Base-by-base conservation (phyloP, 2,113 vertebrate species). In the Spea bombifrons region DNA sequence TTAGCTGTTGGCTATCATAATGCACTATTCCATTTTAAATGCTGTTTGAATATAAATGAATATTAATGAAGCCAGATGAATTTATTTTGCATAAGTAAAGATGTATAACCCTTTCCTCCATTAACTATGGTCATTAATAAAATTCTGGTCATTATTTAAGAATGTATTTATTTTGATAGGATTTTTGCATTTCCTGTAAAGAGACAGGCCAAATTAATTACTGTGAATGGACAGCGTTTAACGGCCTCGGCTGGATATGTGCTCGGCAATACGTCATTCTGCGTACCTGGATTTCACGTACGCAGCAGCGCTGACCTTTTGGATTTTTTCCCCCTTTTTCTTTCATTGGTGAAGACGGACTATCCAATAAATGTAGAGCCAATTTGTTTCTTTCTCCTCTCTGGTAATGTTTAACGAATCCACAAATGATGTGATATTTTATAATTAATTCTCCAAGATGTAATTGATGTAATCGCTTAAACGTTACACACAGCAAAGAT, bases 81-180 rank as follows among this genome's bases (percentile, higher is more conserved):
- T 93, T 93, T 93, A 91, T 93, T 93, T 93, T 93, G 92, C 92
- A 92, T 93, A 92, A 88, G 88, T 91, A 92, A 92, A 90, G 91
- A 88, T 88, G 90, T 91, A 89, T 88, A 88, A 89, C 88, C 86
- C 90, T 88, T 88, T 87, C 85, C 86, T 88, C 88, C 90, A 89
- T 89, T 88, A 82, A 87, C 83, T 87, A 84, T 82, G 87, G 88
- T 83, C 90, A 91, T 89, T 91, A 88, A 90, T 87, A 89, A 88
- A 87, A 65, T 64, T 1, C 84, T 81, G 86, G 87, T 83, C 90
- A 90, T 89, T 91, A 88, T 90, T 87, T 89, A 88, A 87, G 84
- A 88, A 86, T 83, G 81, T 68, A 66, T 30, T 89, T 80, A 73
- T 80, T 80, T 80, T 80, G 66, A 67, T 49, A 59, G 63, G n/a